Percentiles rank a stretch among this genome's conserved stretches.
These are phyloP conservation scores for Protonibea diacanthus DNA, from an alignment of 2,797 vertebrate genomes.

Conservation along the genomic window DNA sequence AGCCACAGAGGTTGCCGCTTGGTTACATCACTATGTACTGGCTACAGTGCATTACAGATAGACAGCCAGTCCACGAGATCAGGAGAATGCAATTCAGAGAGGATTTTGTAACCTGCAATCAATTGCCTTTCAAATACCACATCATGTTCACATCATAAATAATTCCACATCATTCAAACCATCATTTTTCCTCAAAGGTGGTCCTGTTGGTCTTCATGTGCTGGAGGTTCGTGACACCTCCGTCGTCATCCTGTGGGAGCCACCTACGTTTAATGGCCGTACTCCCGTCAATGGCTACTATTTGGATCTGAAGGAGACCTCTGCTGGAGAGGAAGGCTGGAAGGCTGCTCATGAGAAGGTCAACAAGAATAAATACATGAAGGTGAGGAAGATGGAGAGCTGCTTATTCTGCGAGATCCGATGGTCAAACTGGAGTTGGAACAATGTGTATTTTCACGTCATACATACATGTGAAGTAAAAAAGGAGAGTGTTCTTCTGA, in stretches of 20 bases:
- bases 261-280: constrained; percentile 91
- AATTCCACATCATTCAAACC: background rate
- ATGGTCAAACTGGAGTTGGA: background rate
- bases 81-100: background rate
- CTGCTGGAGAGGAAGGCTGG: constrained; percentile 88
- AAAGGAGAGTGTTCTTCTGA: constrained; percentile 7
- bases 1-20: too few relatives aligned
- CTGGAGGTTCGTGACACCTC: constrained; percentile 93
- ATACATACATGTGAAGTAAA: background rate
- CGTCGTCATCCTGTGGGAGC: constrained; percentile 93
- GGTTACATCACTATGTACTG: background rate
- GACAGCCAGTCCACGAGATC: background rate
- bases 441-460: background rate
- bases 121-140: background rate
- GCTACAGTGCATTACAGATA: background rate
- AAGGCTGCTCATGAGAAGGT: constrained; percentile 90
- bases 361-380: constrained; percentile 87
- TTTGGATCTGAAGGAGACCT: constrained; percentile 91
- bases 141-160: background rate
- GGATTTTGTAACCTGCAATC: background rate
- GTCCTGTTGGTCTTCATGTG: constrained; percentile 88
- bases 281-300: constrained; percentile 93
- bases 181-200: constrained; percentile 78
- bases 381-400: constrained; percentile 82
- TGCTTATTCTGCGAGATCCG: background rate